Evolutionary conservation across 2,113 vertebrate genomes (phyloP).

Genomic region (Sphaerodactylus townsendi): DNA sequence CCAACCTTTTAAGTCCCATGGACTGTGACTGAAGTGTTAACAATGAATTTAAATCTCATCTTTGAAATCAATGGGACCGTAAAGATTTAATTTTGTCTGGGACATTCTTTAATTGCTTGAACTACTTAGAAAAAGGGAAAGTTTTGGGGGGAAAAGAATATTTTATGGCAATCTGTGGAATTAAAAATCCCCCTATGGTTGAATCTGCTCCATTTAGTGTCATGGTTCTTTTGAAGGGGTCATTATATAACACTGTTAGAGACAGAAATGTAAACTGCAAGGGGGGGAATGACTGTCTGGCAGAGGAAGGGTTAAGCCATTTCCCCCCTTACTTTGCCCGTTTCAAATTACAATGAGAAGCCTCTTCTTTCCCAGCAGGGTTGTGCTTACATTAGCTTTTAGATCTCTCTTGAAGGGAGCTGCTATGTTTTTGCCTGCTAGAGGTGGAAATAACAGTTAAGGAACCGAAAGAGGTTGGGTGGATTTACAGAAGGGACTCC

Average conservation of each 20-base stretch:
- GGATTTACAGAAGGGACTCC: constrained; percentile 73
- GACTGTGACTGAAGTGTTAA: neutral
- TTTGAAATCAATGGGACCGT: neutral
- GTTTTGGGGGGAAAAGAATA: neutral
- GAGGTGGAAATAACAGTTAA: constrained; percentile 85
- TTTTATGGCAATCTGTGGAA: constrained; percentile 42
- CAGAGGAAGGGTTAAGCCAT: constrained; percentile 81
- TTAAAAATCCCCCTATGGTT: constrained; percentile 30
- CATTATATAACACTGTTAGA: constrained; percentile 18
- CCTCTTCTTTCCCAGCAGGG: constrained; percentile 95
- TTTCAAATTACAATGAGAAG: constrained; percentile 98
- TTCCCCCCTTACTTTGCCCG: constrained; percentile 79
- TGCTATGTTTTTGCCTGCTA: constrained; percentile 90
- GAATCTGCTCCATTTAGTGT: constrained; percentile 18
- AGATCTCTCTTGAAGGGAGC: constrained; percentile 84
- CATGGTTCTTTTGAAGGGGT: constrained; percentile 19
- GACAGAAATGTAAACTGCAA: constrained; percentile 46
- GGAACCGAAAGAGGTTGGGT: constrained; percentile 76
- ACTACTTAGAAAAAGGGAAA: no score
- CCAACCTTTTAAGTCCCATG: neutral
- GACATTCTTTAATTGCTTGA: neutral
- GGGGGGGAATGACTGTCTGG: constrained; percentile 62
- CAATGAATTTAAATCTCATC: neutral
- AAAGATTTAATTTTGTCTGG: neutral
- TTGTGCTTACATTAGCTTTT: constrained; percentile 92